phyloP scores from a whole-genome alignment of 2,888 invertebrate genomes.

The Deroplatys truncata region DNA sequence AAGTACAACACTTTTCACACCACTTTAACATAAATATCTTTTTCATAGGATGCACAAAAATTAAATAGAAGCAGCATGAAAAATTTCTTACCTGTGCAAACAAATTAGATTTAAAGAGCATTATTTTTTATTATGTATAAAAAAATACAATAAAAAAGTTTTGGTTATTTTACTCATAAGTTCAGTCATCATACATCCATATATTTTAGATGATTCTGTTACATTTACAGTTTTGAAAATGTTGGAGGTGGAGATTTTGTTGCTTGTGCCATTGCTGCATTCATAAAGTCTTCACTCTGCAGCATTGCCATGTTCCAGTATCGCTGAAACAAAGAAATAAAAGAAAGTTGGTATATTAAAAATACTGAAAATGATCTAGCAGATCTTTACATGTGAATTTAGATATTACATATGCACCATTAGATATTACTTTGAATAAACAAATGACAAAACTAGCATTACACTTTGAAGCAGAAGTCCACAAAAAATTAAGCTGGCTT shows the following conservation, averaged over 20 bases:
- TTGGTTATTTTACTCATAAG: not conserved
- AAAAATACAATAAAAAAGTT: too few relatives aligned
- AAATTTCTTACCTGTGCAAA: too few relatives aligned
- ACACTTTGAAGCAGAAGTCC: not conserved
- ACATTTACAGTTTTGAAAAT: conserved; percentile 63
- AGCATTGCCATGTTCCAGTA: conserved; percentile 79
- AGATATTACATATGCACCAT: conserved; percentile 15
- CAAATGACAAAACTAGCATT: too few relatives aligned
- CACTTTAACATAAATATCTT: too few relatives aligned
- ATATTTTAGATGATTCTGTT: not conserved
- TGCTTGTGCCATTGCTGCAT: conserved; percentile 71
- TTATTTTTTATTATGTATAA: too few relatives aligned
- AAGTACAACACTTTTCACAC: too few relatives aligned
- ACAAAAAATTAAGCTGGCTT: too few relatives aligned
- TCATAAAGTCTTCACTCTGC: conserved; percentile 85
- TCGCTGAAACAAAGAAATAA: conserved; percentile 57
- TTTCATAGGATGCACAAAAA: too few relatives aligned
- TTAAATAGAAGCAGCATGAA: too few relatives aligned
- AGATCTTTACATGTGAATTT: too few relatives aligned
- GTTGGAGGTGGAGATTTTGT: conserved; percentile 65
- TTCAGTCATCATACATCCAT: not conserved
- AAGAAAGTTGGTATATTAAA: conserved; percentile 26
- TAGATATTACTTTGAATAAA: too few relatives aligned
- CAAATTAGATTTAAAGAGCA: too few relatives aligned
- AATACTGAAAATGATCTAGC: not conserved